Conservation (phyloP, 92 coral and sea anemone species). For the Palythoa grandis region DNA sequence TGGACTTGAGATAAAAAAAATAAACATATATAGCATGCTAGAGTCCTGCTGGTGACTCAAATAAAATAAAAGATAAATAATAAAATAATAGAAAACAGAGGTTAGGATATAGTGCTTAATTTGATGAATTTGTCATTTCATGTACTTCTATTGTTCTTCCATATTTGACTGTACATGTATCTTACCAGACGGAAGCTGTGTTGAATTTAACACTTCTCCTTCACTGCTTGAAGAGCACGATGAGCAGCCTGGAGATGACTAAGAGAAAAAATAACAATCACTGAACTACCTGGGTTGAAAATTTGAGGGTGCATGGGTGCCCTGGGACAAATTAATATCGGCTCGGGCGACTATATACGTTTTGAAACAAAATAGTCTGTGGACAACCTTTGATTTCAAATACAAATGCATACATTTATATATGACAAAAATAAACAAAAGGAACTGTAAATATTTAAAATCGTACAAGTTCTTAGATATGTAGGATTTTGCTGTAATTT, state of each 20-base stretch:
- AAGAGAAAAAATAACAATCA: conserved; percentile 7
- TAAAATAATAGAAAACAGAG: conserved; percentile 16
- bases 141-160: conserved; percentile 12
- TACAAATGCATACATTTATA: conserved; percentile 4
- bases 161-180: conserved; percentile 6
- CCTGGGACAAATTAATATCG: no score
- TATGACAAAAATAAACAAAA: background rate
- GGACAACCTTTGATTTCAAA: background rate
- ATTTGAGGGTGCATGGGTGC: background rate
- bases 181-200: conserved; percentile 21
- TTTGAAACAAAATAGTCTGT: no score
- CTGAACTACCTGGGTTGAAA: background rate
- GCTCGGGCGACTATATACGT: no score
- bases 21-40: background rate
- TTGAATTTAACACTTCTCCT: conserved; percentile 22
- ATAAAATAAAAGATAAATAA: background rate
- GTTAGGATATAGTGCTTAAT: conserved; percentile 16
- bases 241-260: conserved; percentile 19
- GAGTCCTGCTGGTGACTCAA: conserved; percentile 19
- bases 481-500: conserved; percentile 8
- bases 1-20: background rate
- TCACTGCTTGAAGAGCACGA: conserved; percentile 31
- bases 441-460: background rate
- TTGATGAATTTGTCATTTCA: conserved; percentile 13
- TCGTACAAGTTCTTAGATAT: background rate